A percentile compares a stretch with the other conserved stretches of the same genome.
Evolutionary conservation across 2,888 invertebrate species (phyloP).

Genomic region (Amaurobius ferox): DNA sequence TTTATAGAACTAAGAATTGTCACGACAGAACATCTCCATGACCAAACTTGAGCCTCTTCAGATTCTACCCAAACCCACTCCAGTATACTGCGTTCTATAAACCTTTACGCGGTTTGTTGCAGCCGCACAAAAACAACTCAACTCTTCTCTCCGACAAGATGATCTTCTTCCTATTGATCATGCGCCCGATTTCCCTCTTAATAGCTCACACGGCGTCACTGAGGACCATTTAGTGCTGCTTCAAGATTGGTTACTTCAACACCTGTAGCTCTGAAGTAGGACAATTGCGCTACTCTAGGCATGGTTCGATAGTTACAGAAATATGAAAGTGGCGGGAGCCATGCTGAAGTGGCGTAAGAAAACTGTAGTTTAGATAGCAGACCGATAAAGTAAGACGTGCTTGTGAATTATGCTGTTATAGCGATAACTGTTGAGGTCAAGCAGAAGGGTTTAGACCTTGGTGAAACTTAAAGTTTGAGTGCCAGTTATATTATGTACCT

Average conservation of each 20-base stretch:
- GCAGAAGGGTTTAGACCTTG: too few relatives aligned
- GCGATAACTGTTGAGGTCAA: too few relatives aligned
- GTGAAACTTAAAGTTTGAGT: too few relatives aligned
- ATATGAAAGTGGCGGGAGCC: not conserved
- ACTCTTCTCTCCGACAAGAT: conserved; percentile 26
- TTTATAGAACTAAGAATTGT: too few relatives aligned
- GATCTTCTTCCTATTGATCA: conserved; percentile 8
- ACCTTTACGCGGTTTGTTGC: conserved; percentile 12
- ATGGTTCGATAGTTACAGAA: not conserved
- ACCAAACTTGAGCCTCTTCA: not conserved
- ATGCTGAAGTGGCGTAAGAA: too few relatives aligned
- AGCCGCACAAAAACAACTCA: conserved; percentile 36
- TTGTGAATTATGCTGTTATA: too few relatives aligned
- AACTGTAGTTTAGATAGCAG: too few relatives aligned
- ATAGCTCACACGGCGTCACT: conserved; percentile 32
- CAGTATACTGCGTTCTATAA: not conserved
- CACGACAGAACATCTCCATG: too few relatives aligned
- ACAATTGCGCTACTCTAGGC: too few relatives aligned
- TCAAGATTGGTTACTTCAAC: not conserved
- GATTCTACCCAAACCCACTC: not conserved
- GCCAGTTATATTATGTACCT: too few relatives aligned
- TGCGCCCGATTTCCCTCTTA: conserved; percentile 37
- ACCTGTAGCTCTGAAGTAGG: not conserved
- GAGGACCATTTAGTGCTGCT: conserved; percentile 15
- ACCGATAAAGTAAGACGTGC: too few relatives aligned